phyloP scores from a whole-genome alignment of 2,888 invertebrate species.

The Lepidocyrtinus sp. region DNA sequence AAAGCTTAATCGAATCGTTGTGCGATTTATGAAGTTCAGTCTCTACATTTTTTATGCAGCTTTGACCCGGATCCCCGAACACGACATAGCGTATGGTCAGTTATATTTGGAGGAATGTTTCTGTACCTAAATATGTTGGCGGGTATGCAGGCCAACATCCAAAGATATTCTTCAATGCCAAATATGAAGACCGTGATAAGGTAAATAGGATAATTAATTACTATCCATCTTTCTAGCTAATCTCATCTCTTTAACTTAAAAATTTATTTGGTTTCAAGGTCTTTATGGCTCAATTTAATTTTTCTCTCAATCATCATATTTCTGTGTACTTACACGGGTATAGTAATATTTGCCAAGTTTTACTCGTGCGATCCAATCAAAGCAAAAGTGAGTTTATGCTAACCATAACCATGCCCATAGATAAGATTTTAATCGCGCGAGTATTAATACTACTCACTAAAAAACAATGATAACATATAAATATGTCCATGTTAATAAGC shows the following conservation, averaged over 20 bases:
- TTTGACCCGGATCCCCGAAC: conserved; percentile 59
- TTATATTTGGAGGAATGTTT: conserved; percentile 71
- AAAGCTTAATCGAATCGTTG: no score
- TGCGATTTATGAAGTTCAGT: no score
- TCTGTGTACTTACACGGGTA: background rate
- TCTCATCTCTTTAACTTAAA: no score
- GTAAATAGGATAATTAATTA: conserved; percentile 67
- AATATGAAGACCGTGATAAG: conserved; percentile 73
- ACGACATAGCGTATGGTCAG: conserved; percentile 63
- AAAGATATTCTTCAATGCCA: conserved; percentile 74
- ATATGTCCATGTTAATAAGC: no score
- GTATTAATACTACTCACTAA: no score
- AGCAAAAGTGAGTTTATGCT: conserved; percentile 21
- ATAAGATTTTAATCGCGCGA: no score
- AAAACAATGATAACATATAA: no score
- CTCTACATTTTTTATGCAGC: conserved; percentile 19
- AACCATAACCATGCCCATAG: no score
- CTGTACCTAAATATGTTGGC: conserved; percentile 73
- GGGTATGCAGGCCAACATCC: conserved; percentile 75
- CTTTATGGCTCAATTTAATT: background rate
- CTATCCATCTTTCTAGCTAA: background rate
- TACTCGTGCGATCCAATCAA: background rate
- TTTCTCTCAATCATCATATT: conserved; percentile 4
- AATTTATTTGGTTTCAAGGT: no score
- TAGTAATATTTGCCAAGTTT: background rate